These are phyloP conservation scores for Geodia barretti DNA, from an alignment of 37 sponge, comb jelly and placozoan species.

Conservation along the genomic window DNA sequence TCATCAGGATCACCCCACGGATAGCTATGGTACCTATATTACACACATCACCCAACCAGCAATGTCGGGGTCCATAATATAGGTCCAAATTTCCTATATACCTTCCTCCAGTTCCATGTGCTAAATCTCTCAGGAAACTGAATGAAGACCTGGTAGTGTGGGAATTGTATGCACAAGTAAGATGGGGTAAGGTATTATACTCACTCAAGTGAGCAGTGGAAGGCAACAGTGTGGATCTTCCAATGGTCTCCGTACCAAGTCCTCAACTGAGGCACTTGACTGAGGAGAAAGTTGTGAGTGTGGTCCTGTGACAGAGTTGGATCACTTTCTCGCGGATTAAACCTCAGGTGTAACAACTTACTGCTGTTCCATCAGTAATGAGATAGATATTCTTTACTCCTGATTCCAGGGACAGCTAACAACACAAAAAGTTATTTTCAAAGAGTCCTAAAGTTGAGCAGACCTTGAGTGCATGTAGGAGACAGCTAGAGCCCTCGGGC, in stretches of 20 bases:
- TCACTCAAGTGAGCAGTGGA: slow-evolving; percentile 19
- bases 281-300: slow-evolving; percentile 48
- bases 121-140: slow-evolving; percentile 6
- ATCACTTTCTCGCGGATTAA: not conserved
- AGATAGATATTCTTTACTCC: slow-evolving; percentile 42
- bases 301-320: slow-evolving; percentile 2
- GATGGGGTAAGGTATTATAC: not conserved
- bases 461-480: slow-evolving; percentile 45
- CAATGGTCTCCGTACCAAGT: slow-evolving; percentile 20
- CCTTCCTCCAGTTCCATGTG: slow-evolving; percentile 28
- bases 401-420: slow-evolving; percentile 18
- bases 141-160: not conserved
- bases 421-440: not conserved
- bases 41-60: not conserved
- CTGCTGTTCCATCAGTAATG: slow-evolving; percentile 37
- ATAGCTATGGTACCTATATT: not conserved
- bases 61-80: too few species aligned
- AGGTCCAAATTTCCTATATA: too few species aligned
- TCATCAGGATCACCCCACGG: not conserved
- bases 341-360: not conserved
- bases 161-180: not conserved
- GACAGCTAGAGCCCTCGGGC: slow-evolving; percentile 24
- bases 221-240: slow-evolving; percentile 34
- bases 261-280: slow-evolving; percentile 19
- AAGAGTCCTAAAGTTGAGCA: not conserved